Evolutionary conservation across 1,140 invertebrate genomes (phyloP), one percentile per base, ranked within the genome.

Genomic region (Gonioctena quinquepunctata): DNA sequence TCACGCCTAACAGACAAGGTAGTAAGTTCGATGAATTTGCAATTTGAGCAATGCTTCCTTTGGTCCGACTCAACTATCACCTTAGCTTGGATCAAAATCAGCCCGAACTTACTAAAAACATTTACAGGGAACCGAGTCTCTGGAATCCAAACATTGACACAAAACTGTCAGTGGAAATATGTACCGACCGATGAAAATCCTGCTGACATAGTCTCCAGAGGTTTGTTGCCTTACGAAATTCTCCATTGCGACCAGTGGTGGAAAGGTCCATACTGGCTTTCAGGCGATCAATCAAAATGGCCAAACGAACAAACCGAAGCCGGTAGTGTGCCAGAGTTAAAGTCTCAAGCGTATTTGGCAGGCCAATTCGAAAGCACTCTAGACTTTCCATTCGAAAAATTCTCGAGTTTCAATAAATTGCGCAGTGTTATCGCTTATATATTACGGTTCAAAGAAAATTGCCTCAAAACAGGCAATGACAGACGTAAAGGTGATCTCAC

Each of bases 121-220:
- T 83, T 82, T 67, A 78, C 83, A 11, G 74, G 75, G 2, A 79
- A 83, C 68, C 71, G 83, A 13, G 74, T 83, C 4, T 16, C 68
- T 11, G 75, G 78, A 74, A 82, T 83, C 28, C 81, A 82, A 65
- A 75, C 82, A 25, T 54, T 70, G 13, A 81, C 80, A 16, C 22
- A 13, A 8, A 62, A 23, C 6, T 48, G 49, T 48, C 42, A 61
- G 13, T 85, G 84, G 80, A 68, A 69, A 48, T 79, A 85, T 70
- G 79, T 85, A 0, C 49, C 69, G 6, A 77, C 80, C 0, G 52
- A 69, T 1, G 63, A 74, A 4, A 85, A 86, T 69, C 84, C 85
- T 0, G 83, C 84, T 1, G 84, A 86, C 75, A 64, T 81, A 8
- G 67, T 73, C 68, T 66, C 71, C 71, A 19, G 74, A 65, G 5